These are phyloP conservation scores for Stichodactyla helianthus DNA, from an alignment of 64 coral and sea anemone species.

Conservation along the genomic window DNA sequence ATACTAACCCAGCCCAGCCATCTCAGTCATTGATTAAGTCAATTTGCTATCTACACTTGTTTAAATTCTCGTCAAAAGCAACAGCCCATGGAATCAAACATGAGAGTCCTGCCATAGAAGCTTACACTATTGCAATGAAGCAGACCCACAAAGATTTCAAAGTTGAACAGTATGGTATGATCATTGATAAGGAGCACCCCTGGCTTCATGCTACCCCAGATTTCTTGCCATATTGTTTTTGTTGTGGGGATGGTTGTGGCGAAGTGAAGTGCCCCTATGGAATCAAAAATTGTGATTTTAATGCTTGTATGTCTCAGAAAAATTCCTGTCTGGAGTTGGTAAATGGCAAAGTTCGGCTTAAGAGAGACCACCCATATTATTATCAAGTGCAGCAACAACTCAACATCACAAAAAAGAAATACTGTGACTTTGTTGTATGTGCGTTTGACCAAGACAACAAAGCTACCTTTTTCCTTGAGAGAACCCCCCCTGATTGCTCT, in stretches of 20 bases:
- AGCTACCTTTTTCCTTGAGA: conserved; percentile 32
- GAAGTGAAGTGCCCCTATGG: conserved; percentile 62
- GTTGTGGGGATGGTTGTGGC: conserved; percentile 37
- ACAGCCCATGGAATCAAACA: conserved; percentile 31
- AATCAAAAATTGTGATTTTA: conserved; percentile 55
- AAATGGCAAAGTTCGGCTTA: conserved; percentile 54
- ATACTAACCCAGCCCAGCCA: conserved; percentile 43
- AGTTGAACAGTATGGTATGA: conserved; percentile 28
- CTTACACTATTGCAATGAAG: conserved; percentile 26
- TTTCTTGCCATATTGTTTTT: conserved; percentile 27
- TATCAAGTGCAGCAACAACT: conserved; percentile 56
- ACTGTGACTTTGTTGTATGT: conserved; percentile 69
- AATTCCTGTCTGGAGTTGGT: conserved; percentile 50
- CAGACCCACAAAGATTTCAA: conserved; percentile 28
- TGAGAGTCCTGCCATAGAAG: conserved; percentile 6
- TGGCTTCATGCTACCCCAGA: conserved; percentile 45
- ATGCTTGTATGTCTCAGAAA: conserved; percentile 28
- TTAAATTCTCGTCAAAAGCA: conserved; percentile 11
- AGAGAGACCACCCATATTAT: conserved; percentile 45
- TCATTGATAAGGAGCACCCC: conserved; percentile 35
- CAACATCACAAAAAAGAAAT: conserved; percentile 31
- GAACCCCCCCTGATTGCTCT: conserved; percentile 34
- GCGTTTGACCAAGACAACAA: background rate
- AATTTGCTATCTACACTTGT: conserved; percentile 24
- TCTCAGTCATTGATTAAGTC: conserved; percentile 27